phyloP scores from a whole-genome alignment of 2,113 vertebrate genomes.

The Trematomus loennbergii region DNA sequence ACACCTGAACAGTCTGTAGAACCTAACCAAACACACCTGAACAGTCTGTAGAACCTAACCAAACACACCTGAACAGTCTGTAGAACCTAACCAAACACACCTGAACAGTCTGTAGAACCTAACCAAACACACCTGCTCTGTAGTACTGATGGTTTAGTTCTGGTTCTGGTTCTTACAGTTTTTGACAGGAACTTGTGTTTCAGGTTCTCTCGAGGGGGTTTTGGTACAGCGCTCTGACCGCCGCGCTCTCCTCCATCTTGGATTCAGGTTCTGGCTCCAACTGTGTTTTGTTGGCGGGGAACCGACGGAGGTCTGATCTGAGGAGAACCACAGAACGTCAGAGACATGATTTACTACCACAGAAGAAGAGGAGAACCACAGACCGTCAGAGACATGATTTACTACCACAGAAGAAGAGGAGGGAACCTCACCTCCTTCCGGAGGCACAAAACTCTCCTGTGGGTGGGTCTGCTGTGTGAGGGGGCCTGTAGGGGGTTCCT shows the following conservation, averaged over 20 bases:
- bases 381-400: too few relatives aligned
- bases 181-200: slow-evolving; percentile 86
- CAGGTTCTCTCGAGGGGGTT: slow-evolving; percentile 25
- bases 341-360: background rate
- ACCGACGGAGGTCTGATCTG: slow-evolving; percentile 77
- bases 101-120: background rate
- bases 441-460: too few relatives aligned
- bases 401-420: too few relatives aligned
- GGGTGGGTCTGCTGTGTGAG: too few relatives aligned
- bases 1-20: too few relatives aligned
- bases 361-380: too few relatives aligned
- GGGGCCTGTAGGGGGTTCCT: too few relatives aligned
- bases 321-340: background rate
- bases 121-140: background rate
- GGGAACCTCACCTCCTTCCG: too few relatives aligned
- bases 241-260: slow-evolving; percentile 9
- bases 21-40: too few relatives aligned
- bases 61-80: too few relatives aligned
- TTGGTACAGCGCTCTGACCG: background rate
- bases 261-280: slow-evolving; percentile 27
- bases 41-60: too few relatives aligned
- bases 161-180: slow-evolving; percentile 74
- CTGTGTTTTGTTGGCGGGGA: background rate
- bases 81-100: too few relatives aligned
- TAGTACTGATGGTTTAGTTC: background rate